Evolutionary conservation across 2,113 vertebrate species (phyloP).

Genomic region (Columba livia): DNA sequence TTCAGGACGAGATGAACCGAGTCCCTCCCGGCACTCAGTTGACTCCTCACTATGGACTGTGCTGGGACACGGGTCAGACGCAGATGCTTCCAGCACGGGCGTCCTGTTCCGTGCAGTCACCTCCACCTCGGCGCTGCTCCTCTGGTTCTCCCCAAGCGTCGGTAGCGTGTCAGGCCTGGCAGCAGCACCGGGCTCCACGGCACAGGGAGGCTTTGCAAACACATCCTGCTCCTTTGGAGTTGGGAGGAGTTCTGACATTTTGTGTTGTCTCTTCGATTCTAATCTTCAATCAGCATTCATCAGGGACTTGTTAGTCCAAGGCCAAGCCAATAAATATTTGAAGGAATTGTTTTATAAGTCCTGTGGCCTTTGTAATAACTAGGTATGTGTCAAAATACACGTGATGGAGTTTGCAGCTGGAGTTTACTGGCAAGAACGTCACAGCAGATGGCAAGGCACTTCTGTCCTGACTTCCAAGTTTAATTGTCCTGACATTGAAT

Average conservation of each 20-base stretch:
- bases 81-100: background rate
- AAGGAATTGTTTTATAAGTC: background rate
- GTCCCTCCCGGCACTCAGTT: accelerated
- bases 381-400: background rate
- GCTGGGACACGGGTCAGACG: background rate
- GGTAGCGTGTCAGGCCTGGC: background rate
- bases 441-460: background rate
- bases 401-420: background rate
- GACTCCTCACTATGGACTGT: accelerated
- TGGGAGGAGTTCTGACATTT: background rate
- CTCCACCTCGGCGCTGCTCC: background rate
- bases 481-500: background rate
- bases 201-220: background rate
- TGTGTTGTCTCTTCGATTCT: background rate
- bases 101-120: too few relatives aligned
- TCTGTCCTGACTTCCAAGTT: background rate
- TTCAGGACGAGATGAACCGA: background rate
- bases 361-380: background rate
- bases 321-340: background rate
- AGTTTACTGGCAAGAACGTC: background rate
- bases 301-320: background rate
- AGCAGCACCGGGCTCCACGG: background rate
- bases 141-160: background rate
- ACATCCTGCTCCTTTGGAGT: background rate
- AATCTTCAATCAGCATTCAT: background rate